These are phyloP conservation scores for Penaeus indicus DNA, from an alignment of 1,140 invertebrate species.

Conservation along the genomic window DNA sequence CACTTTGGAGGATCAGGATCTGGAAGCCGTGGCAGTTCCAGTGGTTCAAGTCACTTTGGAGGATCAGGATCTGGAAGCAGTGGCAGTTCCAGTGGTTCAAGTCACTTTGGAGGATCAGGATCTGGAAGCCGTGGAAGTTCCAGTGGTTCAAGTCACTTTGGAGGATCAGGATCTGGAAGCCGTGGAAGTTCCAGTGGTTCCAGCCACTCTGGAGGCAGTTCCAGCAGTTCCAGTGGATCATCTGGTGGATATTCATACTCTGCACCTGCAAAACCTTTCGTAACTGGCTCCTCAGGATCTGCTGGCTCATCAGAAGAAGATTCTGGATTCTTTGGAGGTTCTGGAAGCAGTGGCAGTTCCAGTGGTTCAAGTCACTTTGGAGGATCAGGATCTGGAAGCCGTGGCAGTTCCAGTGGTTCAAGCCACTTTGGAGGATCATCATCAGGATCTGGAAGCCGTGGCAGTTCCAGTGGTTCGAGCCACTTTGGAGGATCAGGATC, in stretches of 20 bases:
- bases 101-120: neutral
- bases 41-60: too few relatives aligned
- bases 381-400: too few relatives aligned
- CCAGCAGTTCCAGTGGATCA: constrained; percentile 11
- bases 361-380: too few relatives aligned
- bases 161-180: too few relatives aligned
- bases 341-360: too few relatives aligned
- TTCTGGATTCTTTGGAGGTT: neutral
- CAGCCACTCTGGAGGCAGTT: neutral
- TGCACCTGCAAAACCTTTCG: too few relatives aligned
- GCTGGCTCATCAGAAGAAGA: neutral
- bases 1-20: neutral
- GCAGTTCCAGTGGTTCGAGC: neutral
- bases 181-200: neutral
- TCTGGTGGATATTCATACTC: constrained; percentile 11
- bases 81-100: neutral
- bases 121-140: too few relatives aligned
- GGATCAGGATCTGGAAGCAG: too few relatives aligned
- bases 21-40: too few relatives aligned
- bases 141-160: too few relatives aligned
- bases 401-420: neutral
- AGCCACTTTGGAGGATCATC: neutral
- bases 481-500: neutral
- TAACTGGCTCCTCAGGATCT: neutral
- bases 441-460: neutral